Evolutionary conservation across 2,888 invertebrate genomes (phyloP).

Genomic region (Synergus japonicus): DNA sequence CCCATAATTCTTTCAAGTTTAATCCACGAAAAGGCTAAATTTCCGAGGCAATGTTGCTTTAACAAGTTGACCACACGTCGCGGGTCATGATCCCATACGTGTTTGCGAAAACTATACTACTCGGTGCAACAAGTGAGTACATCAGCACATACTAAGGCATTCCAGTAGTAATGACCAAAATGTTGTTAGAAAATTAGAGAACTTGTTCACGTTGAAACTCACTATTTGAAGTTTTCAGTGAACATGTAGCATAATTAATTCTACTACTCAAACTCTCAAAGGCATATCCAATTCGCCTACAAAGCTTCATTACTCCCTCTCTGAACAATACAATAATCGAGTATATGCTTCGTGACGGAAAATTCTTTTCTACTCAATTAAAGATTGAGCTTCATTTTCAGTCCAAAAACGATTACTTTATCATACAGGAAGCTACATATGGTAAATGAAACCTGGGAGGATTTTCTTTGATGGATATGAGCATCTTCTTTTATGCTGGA

Average conservation of each 20-base stretch:
- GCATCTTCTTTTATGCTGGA: conserved; percentile 7
- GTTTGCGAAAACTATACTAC: conserved; percentile 9
- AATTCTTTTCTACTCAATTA: not conserved
- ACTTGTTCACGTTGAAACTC: not conserved
- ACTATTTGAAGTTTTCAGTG: not conserved
- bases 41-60: not conserved
- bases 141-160: not conserved
- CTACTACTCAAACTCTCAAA: not conserved
- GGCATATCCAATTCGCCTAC: not conserved
- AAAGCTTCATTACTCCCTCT: not conserved
- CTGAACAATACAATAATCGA: not conserved
- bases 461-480: not conserved
- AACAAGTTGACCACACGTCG: conserved; percentile 1
- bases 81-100: conserved; percentile 9
- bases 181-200: not conserved
- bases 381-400: not conserved
- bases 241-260: conserved; percentile 1
- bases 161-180: not conserved
- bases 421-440: not conserved
- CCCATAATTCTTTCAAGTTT: not conserved
- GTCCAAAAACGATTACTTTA: not conserved
- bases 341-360: not conserved
- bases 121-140: conserved; percentile 33
- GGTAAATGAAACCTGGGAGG: not conserved
- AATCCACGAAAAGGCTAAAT: not conserved